Conservation (phyloP, 2,888 invertebrate genomes). For the Dasysyrphus tricinctus region DNA sequence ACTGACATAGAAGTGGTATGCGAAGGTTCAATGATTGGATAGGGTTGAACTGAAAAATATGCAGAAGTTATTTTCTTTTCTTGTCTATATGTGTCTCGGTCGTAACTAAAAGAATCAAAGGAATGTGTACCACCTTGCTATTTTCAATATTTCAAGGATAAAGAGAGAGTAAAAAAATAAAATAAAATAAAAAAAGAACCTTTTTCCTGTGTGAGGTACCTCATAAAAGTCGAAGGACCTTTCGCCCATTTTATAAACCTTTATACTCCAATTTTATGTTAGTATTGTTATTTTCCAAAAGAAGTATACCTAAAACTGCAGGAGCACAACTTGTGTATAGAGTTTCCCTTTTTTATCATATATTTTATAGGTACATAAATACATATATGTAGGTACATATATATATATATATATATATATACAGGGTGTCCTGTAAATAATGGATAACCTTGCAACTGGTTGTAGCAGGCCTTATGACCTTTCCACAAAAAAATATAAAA, state of each 20-base stretch:
- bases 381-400: neutral
- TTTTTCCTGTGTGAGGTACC: conserved; percentile 29
- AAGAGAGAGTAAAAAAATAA: neutral
- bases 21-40: conserved; percentile 11
- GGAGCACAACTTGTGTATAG: neutral
- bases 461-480: too few species aligned
- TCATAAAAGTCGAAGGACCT: conserved; percentile 54
- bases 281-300: conserved; percentile 4
- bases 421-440: too few species aligned
- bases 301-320: neutral
- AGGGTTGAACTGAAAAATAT: conserved; percentile 19
- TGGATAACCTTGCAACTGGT: too few species aligned
- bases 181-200: conserved; percentile 20
- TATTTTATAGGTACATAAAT: neutral
- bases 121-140: conserved; percentile 5
- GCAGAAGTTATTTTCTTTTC: conserved; percentile 18
- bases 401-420: neutral
- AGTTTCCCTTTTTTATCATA: conserved; percentile 10
- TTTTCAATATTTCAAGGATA: conserved; percentile 2
- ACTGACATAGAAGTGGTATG: neutral
- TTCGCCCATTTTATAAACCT: conserved; percentile 41
- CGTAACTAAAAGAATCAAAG: conserved; percentile 9
- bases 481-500: too few species aligned
- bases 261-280: conserved; percentile 36
- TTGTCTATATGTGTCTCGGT: conserved; percentile 5